A percentile compares a stretch with the other conserved stretches of the same genome.
Evolutionary conservation across 1,140 invertebrate species (phyloP).

Genomic region (Apis dorsata): DNA sequence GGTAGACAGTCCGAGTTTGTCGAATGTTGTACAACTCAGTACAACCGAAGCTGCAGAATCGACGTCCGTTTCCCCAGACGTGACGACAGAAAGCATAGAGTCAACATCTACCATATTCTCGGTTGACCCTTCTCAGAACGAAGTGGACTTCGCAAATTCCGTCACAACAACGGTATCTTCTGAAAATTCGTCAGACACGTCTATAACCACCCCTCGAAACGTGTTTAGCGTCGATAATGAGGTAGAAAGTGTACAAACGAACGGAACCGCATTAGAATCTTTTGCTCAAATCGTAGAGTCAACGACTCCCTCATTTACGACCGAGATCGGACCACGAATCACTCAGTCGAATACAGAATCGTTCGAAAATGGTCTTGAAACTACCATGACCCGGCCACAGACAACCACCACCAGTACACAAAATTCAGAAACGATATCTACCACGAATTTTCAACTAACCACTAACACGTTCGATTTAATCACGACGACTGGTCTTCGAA

Average conservation of each 20-base stretch:
- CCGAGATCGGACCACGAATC: constrained; percentile 7
- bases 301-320: neutral
- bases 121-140: constrained; percentile 29
- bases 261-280: constrained; percentile 36
- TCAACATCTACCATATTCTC: neutral
- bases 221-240: neutral
- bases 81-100: constrained; percentile 21
- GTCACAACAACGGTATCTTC: constrained; percentile 1
- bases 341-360: neutral
- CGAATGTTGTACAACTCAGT: neutral
- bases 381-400: constrained; percentile 25
- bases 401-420: constrained; percentile 9
- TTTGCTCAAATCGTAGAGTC: neutral
- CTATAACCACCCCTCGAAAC: constrained; percentile 3
- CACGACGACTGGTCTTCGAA: neutral
- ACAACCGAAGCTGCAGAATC: neutral
- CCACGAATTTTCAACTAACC: constrained; percentile 48
- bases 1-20: neutral
- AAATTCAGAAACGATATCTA: constrained; percentile 36
- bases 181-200: neutral
- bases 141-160: constrained; percentile 17
- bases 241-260: constrained; percentile 21
- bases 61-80: neutral
- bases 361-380: neutral
- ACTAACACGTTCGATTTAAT: constrained; percentile 36